A percentile compares a stretch with the other conserved stretches of the same genome.
These are phyloP conservation scores for Thamnophis elegans DNA, from an alignment of 2,797 vertebrate genomes.

Conservation along the genomic window DNA sequence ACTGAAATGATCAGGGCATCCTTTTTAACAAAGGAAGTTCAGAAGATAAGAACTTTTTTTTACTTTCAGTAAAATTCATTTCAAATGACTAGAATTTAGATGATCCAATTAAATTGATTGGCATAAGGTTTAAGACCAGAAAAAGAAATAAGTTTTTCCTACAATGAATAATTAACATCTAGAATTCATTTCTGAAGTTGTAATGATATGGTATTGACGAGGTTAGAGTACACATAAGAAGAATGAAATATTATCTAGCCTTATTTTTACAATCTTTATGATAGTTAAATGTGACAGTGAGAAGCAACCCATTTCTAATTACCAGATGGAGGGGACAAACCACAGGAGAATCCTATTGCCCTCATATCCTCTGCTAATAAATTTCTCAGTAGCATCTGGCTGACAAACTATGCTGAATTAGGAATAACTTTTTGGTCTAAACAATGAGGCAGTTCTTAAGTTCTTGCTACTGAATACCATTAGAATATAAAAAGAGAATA, in stretches of 20 bases:
- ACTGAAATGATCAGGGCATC: neutral
- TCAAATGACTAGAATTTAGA: constrained; percentile 4
- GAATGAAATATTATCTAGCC: neutral
- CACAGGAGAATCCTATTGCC: neutral
- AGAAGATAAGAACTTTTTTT: neutral
- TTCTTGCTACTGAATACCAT: neutral
- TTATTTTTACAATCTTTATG: neutral
- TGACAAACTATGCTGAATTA: neutral
- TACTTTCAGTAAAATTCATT: neutral
- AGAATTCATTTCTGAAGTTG: constrained; percentile 2
- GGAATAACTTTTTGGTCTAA: neutral
- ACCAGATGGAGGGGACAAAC: neutral
- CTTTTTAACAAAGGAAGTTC: neutral
- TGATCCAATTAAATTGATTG: constrained; percentile 25
- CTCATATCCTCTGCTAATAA: neutral
- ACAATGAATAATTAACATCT: constrained; percentile 15
- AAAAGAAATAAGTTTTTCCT: neutral
- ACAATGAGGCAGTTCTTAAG: neutral
- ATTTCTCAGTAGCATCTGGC: neutral
- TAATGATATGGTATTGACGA: neutral
- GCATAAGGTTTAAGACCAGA: neutral
- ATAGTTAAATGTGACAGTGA: neutral
- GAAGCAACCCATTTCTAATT: neutral
- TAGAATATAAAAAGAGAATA: neutral
- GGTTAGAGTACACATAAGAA: neutral